These are phyloP conservation scores for Caenorhabditis wallacei DNA, from an alignment of 2,888 invertebrate species.

Conservation along the genomic window DNA sequence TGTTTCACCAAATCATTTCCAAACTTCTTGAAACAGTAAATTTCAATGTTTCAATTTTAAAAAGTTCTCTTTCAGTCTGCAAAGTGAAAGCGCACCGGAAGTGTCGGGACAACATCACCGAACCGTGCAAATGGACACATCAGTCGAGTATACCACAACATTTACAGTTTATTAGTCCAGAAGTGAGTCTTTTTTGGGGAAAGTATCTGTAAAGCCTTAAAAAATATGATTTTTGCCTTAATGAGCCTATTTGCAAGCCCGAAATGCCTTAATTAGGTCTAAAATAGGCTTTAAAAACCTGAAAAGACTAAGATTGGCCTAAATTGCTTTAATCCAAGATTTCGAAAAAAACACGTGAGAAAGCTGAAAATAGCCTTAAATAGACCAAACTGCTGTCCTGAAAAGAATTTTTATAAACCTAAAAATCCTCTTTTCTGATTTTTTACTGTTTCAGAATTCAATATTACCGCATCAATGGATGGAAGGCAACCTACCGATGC, in stretches of 20 bases:
- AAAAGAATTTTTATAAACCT: too few species aligned
- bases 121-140: constrained; percentile 98
- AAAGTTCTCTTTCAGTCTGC: constrained; percentile 87
- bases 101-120: constrained; percentile 93
- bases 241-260: too few species aligned
- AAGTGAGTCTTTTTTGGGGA: constrained; percentile 47
- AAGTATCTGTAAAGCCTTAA: too few species aligned
- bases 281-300: too few species aligned
- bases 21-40: not conserved
- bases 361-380: not conserved
- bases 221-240: too few species aligned
- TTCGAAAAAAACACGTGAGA: not conserved
- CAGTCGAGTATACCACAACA: constrained; percentile 89
- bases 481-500: constrained; percentile 96
- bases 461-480: constrained; percentile 98
- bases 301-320: too few species aligned
- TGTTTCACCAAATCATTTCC: not conserved
- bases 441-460: constrained; percentile 80
- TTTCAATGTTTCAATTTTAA: too few species aligned
- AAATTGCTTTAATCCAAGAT: too few species aligned
- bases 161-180: constrained; percentile 73
- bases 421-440: too few species aligned
- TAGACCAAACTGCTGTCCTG: too few species aligned
- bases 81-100: constrained; percentile 97
- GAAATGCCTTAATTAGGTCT: too few species aligned